Base-by-base conservation (phyloP, 1,140 invertebrate species). In the Drosophila pachea region DNA sequence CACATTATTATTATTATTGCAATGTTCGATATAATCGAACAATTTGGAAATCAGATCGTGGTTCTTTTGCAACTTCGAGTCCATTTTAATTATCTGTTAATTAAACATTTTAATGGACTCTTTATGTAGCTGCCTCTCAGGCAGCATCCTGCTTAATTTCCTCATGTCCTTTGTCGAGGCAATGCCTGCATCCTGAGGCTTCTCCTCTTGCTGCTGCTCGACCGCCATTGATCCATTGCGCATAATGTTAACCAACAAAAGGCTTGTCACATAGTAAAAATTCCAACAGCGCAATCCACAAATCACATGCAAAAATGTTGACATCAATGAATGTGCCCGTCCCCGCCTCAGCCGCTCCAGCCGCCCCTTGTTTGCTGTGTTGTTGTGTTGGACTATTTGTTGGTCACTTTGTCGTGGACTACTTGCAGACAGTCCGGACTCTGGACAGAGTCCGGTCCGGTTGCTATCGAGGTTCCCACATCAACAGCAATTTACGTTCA, bases 271-370 rank as follows among this genome's bases (percentile, higher is more conserved):
- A 56, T 33, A 48, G 65, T 64, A 84, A 84, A 71, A 84, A 83
- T 64, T 76, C 76, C 75, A 83, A 79, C 84, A 72, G 22, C 22
- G 22, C 78, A 65, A 70, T 70, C 54, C 68, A 70, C 68, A 70
- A 77, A 77, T 77, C 74, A 74, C 63, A 66, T 67, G 73, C 68
- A 48, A 82, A 83, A 83, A 82, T 78, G 76, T 84, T 78, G 78
- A 83, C 78, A 83, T 83, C 77, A 84, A 83, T 83, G 73, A 83
- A 79, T 83, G 68, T 77, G 12, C 16, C 7, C 33, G 6, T 35
- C 36, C 29, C 38, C 52, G 4, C 29, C 16, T 35, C 9, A n/a
- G n/a, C n/a, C n/a, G n/a, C n/a, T n/a, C n/a, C n/a, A n/a, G n/a
- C n/a, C n/a, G n/a, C n/a, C n/a, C n/a, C n/a, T n/a, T n/a, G n/a